Conservation (phyloP, 92 coral and sea anemone genomes). For the Phenganax marumi region DNA sequence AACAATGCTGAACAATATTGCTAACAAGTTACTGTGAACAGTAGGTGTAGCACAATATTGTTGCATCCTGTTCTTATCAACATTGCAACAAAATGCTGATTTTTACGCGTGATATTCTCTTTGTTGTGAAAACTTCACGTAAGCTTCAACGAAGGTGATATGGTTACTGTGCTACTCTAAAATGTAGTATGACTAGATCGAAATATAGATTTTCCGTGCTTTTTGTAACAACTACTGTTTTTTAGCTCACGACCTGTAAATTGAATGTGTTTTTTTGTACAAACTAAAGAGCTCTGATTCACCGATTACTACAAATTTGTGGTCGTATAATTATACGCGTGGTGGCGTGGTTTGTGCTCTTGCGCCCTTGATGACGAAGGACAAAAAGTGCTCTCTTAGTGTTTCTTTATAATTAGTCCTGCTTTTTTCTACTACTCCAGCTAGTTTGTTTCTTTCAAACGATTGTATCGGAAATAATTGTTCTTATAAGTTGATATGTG, state of each 20-base stretch:
- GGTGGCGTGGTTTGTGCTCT: slow-evolving; percentile 1
- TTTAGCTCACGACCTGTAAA: neutral
- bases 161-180: too few species aligned
- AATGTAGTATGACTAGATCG: neutral
- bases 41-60: too few species aligned
- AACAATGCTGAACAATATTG: too few species aligned
- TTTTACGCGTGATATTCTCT: too few species aligned
- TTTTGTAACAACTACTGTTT: neutral
- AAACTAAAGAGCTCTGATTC: neutral
- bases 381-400: neutral
- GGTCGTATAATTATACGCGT: slow-evolving; percentile 10
- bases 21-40: too few species aligned
- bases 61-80: too few species aligned
- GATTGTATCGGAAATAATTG: neutral
- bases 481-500: too few species aligned
- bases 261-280: neutral
- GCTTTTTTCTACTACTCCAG: neutral
- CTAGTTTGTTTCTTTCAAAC: neutral
- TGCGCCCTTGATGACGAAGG: neutral
- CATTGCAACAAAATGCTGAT: too few species aligned
- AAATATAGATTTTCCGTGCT: neutral
- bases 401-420: neutral
- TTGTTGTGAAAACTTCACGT: too few species aligned
- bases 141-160: too few species aligned
- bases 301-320: slow-evolving; percentile 10